These are phyloP conservation scores for Muscicapa striata DNA, from an alignment of 2,797 vertebrate species.

Conservation along the genomic window DNA sequence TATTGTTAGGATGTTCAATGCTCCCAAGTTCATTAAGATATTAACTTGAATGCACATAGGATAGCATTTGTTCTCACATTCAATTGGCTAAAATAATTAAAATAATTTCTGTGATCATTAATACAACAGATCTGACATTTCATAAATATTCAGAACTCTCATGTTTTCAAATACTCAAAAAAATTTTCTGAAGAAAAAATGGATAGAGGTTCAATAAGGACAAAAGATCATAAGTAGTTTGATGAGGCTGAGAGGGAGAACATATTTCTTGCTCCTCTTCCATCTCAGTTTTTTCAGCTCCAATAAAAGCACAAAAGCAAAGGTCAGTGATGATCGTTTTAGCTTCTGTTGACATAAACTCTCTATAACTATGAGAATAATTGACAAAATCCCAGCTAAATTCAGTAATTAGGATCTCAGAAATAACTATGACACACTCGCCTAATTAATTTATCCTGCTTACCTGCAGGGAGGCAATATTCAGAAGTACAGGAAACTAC, in stretches of 20 bases:
- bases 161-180: neutral
- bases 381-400: neutral
- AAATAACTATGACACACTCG: neutral
- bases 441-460: neutral
- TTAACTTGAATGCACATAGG: neutral
- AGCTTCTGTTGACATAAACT: neutral
- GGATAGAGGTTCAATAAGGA: neutral
- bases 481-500: neutral
- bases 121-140: neutral
- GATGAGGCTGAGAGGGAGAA: neutral
- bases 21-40: conserved; percentile 7
- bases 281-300: neutral
- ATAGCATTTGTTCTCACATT: conserved; percentile 30
- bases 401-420: neutral
- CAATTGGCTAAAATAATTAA: conserved; percentile 24
- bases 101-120: neutral
- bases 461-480: neutral
- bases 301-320: neutral
- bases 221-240: neutral
- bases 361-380: neutral
- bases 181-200: neutral
- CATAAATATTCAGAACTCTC: neutral
- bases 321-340: neutral
- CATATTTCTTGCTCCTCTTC: neutral
- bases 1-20: neutral